Evolutionary conservation across 2,113 vertebrate species (phyloP), one percentile per base, ranked within the genome.

Genomic region (Epinephelus fuscoguttatus): DNA sequence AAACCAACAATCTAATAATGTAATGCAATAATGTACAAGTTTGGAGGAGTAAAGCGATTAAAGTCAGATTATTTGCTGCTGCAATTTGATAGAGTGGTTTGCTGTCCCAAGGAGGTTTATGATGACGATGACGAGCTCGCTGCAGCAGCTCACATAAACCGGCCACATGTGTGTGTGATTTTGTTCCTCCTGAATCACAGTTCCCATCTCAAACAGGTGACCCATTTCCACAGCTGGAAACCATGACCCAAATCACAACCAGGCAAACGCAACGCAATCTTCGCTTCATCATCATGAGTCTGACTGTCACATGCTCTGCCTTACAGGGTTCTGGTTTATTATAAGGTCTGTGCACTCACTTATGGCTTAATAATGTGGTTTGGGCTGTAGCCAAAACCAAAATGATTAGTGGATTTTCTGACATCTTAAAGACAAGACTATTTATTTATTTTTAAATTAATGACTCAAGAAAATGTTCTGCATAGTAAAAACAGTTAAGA

Each of bases 1-100:
- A 50, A 40, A 68, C 4, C n/a, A 19, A 83, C 57, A 75, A 87
- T 84, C 66, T 70, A 80, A 85, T 87, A 69, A 88, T 27, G 74
- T 40, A 78, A 82, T 59, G n/a, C 61, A 90, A 86, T 73, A 82
- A 91, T 50, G 75, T 50, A 47, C 27, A 87, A 80, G 75, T 92
- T 82, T 84, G 61, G 23, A 9, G 55, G 53, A 18, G 71, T 49
- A n/a, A 52, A 75, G 77, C 37, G 84, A 92, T 88, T 89, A 75
- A 83, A 88, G 62, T 27, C 53, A 89, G 85, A 89, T 91, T 87
- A 89, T 85, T 81, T 69, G 57, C 56, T 6, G 1, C 60, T 70
- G 75, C 82, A 93, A 90, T 93, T 82, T 77, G 53, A 59, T 25
- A 64, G 85, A 91, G 87, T 85, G 89, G 50, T 86, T 76, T 56